phyloP scores from a whole-genome alignment of 2,888 invertebrate species.

The Drosophila acutilabella region DNA sequence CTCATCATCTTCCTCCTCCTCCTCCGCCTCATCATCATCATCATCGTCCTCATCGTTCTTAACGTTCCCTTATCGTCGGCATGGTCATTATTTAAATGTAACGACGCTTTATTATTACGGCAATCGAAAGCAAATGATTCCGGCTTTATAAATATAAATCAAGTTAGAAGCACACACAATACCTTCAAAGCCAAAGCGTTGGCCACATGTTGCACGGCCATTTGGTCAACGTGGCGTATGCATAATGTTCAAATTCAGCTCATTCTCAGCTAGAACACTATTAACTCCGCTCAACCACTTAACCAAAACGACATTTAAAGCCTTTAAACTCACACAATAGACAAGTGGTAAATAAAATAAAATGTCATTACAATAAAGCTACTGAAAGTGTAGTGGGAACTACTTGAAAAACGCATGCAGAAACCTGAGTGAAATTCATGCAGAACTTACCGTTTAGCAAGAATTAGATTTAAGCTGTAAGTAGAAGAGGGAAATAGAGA shows the following conservation, averaged over 20 bases:
- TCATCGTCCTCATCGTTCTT: constrained; percentile 18
- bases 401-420: not conserved
- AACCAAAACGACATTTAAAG: constrained; percentile 55
- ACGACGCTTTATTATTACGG: constrained; percentile 79
- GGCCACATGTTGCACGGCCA: constrained; percentile 77
- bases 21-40: not conserved
- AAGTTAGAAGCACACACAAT: constrained; percentile 68
- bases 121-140: constrained; percentile 80
- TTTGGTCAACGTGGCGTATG: constrained; percentile 62
- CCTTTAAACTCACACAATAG: constrained; percentile 8
- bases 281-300: constrained; percentile 47
- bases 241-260: constrained; percentile 46
- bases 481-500: constrained; percentile 4
- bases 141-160: constrained; percentile 81
- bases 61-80: constrained; percentile 39
- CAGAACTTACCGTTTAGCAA: constrained; percentile 40
- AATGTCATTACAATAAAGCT: constrained; percentile 11
- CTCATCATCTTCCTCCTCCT: too few species aligned
- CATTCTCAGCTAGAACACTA: constrained; percentile 37
- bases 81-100: constrained; percentile 81
- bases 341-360: constrained; percentile 9
- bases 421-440: constrained; percentile 12
- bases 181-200: constrained; percentile 11
- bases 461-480: constrained; percentile 57
- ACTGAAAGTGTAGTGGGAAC: constrained; percentile 2